Evolutionary conservation across 2,113 vertebrate genomes (phyloP).

Genomic region (Fregata magnificens): DNA sequence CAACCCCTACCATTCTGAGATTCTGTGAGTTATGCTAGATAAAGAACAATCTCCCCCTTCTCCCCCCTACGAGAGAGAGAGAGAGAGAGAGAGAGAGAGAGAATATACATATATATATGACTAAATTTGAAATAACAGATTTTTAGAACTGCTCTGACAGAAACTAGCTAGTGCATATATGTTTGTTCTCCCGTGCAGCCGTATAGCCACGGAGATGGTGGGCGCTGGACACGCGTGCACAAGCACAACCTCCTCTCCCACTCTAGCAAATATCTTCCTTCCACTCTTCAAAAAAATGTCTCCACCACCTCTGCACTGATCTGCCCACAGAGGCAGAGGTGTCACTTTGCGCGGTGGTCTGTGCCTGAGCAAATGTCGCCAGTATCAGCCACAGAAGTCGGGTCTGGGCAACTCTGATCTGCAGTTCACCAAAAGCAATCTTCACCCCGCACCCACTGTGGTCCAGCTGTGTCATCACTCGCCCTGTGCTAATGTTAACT

Average conservation of each 20-base stretch:
- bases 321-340: background rate
- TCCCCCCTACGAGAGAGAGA: background rate
- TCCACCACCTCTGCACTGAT: background rate
- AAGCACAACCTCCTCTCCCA: background rate
- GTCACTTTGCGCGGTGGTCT: background rate
- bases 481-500: background rate
- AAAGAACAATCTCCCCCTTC: background rate
- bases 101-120: background rate
- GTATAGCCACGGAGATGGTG: background rate
- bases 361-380: background rate
- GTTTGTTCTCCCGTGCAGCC: background rate
- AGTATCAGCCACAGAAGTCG: background rate
- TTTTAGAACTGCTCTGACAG: background rate
- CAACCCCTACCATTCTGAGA: too few relatives aligned
- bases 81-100: too few relatives aligned
- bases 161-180: background rate
- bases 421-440: background rate
- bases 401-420: background rate
- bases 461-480: background rate
- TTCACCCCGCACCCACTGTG: fast-evolving
- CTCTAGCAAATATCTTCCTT: fast-evolving
- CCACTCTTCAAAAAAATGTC: background rate
- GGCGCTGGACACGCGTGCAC: fast-evolving
- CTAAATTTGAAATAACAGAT: background rate
- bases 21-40: background rate